Base-by-base conservation (phyloP, 2,888 invertebrate species). In the Listrodromus nycthemerus region DNA sequence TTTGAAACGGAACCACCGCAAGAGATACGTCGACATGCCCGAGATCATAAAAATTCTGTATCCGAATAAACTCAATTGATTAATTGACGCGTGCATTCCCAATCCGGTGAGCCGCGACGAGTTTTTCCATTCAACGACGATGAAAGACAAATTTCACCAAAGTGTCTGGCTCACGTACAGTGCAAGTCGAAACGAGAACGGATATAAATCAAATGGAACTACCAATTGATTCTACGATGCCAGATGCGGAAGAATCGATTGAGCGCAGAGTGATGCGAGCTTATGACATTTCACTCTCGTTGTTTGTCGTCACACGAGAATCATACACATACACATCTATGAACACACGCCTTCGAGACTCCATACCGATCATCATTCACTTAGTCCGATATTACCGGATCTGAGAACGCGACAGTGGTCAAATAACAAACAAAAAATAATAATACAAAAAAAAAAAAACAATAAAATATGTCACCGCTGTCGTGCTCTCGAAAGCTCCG, bases 1-100 rank as follows among this genome's bases (percentile, higher is more conserved):
- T 90, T 91, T 89, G 89, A 89, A 91, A 90, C 85, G 13, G 91
- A 90, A 92, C 91, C 89, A 90, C 88, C 90, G 89, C 88, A 88
- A 55, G 41, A 45, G 41, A 45, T 45, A 87, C 87, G 90, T 90
- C 88, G 88, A 86, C 87, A 85, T 86, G 78, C 79, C 86, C 85
- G 87, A 87, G 85, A 89, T 90, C 88, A 87, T 88, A 87, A 85
- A 86, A 86, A 85, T 65, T 50, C 70, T 70, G 75, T 55, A 30
- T 30, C 50, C 50, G 41, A 65, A 73, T 70, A 67, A 65, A 71
- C 48, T 66, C 48, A 58, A 66, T 66, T 63, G 69, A 74, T 74
- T 67, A 45, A 65, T 69, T 2, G 66, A 73, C 24, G 52, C 67
- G 80, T 71, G 83, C 76, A 80, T 83, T 76, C 75, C 66, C 50